These are phyloP conservation scores for Rhagologus leucostigma DNA, from an alignment of 2,113 vertebrate genomes.

Conservation along the genomic window DNA sequence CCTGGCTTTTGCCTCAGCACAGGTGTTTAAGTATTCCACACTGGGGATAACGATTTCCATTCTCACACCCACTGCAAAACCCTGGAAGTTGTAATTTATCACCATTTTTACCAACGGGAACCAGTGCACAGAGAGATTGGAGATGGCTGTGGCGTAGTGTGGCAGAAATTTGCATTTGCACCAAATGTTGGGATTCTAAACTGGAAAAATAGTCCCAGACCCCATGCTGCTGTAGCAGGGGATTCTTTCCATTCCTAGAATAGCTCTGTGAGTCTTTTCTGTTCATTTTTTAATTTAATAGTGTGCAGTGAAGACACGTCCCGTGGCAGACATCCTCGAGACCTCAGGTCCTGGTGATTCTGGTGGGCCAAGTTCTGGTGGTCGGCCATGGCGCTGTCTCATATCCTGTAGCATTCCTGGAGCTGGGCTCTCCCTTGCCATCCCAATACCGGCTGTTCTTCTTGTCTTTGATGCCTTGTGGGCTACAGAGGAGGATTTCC, in stretches of 20 bases:
- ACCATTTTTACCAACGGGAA: background rate
- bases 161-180: background rate
- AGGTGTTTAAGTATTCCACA: background rate
- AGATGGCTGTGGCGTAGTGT: rapidly evolving
- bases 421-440: background rate
- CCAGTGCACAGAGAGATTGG: background rate
- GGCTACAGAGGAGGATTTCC: background rate
- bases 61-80: background rate
- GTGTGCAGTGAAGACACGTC: background rate
- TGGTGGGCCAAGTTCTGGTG: background rate
- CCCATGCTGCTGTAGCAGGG: background rate
- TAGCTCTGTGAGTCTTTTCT: background rate
- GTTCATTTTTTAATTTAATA: background rate
- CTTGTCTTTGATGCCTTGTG: background rate
- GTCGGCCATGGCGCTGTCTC: background rate
- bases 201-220: background rate
- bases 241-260: background rate
- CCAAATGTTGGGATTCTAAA: rapidly evolving
- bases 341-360: background rate
- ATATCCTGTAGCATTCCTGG: background rate
- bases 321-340: background rate
- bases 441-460: background rate
- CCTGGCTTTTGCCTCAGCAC: background rate
- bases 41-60: background rate
- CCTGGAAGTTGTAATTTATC: background rate